A percentile compares a stretch with the other conserved stretches of the same genome.
Evolutionary conservation across 1,140 invertebrate genomes (phyloP).

Genomic region (Drosophila cardini): DNA sequence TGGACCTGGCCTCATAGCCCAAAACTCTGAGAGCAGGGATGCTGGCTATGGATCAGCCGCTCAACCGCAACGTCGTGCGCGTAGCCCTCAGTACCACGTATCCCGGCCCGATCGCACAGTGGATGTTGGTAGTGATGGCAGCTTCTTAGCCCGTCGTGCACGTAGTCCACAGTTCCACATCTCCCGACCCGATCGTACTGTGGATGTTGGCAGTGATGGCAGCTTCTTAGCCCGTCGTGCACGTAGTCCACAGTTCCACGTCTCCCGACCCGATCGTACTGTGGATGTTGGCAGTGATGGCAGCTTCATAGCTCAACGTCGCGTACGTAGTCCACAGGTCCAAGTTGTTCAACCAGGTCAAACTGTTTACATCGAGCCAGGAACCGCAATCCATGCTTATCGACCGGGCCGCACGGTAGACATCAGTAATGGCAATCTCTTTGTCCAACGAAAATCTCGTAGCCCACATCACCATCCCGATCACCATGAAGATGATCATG

Average conservation of each 20-base stretch:
- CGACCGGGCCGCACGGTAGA: slow-evolving; percentile 44
- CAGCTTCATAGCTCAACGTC: slow-evolving; percentile 11
- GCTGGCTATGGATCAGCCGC: not conserved
- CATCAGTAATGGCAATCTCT: slow-evolving; percentile 13
- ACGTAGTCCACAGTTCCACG: slow-evolving; percentile 6
- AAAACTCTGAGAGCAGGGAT: not conserved
- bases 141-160: not conserved
- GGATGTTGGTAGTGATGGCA: slow-evolving; percentile 11
- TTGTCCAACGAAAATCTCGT: slow-evolving; percentile 45
- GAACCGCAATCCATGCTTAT: not conserved
- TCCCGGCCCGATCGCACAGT: slow-evolving; percentile 31
- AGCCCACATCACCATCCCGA: slow-evolving; percentile 9
- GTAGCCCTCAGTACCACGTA: not conserved
- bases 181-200: slow-evolving; percentile 25
- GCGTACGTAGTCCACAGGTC: not conserved
- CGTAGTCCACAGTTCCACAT: slow-evolving; percentile 18
- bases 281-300: slow-evolving; percentile 26
- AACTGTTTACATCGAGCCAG: slow-evolving; percentile 12
- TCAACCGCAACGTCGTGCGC: slow-evolving; percentile 10
- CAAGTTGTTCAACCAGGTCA: slow-evolving; percentile 29
- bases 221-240: slow-evolving; percentile 2
- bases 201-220: slow-evolving; percentile 13
- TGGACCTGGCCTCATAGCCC: slow-evolving; percentile 42
- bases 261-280: slow-evolving; percentile 36
- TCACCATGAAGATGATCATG: not conserved